Conservation (phyloP, 2,113 vertebrate genomes). For the Pollimyrus isidori region DNA sequence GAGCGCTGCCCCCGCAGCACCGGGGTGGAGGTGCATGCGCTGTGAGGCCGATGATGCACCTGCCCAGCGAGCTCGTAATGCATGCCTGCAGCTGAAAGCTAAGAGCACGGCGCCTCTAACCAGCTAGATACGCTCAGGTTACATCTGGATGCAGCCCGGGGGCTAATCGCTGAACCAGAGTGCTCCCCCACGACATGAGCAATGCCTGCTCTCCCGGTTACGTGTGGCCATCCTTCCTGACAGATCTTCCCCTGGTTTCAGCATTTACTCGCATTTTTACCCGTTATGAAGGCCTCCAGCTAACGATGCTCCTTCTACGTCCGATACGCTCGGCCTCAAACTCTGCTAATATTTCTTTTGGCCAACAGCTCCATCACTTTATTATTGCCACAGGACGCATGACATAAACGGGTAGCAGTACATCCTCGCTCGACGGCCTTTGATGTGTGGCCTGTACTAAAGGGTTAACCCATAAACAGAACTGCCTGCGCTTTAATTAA, state of each 20-base stretch:
- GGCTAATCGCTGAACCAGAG: not conserved
- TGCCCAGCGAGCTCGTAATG: not conserved
- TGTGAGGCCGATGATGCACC: not conserved
- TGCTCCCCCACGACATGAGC: too few relatives aligned
- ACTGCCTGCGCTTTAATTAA: conserved; percentile 11
- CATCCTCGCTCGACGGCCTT: not conserved
- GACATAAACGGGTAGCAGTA: not conserved
- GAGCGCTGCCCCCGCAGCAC: not conserved
- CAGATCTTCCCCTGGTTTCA: not conserved
- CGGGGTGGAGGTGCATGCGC: not conserved
- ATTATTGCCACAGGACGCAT: too few relatives aligned
- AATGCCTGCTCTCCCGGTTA: not conserved
- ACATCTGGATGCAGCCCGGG: not conserved
- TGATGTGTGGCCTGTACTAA: not conserved
- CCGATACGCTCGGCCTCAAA: too few relatives aligned
- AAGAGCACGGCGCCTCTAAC: not conserved
- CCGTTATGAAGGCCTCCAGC: too few relatives aligned
- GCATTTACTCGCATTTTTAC: too few relatives aligned
- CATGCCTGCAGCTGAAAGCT: not conserved
- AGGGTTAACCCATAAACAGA: conserved; percentile 19
- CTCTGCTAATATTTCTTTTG: not conserved
- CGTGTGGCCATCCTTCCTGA: not conserved
- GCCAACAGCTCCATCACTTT: not conserved
- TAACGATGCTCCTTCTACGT: not conserved
- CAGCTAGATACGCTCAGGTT: not conserved